phyloP scores from a whole-genome alignment of 1,140 invertebrate genomes.

The Arctopsyche grandis region DNA sequence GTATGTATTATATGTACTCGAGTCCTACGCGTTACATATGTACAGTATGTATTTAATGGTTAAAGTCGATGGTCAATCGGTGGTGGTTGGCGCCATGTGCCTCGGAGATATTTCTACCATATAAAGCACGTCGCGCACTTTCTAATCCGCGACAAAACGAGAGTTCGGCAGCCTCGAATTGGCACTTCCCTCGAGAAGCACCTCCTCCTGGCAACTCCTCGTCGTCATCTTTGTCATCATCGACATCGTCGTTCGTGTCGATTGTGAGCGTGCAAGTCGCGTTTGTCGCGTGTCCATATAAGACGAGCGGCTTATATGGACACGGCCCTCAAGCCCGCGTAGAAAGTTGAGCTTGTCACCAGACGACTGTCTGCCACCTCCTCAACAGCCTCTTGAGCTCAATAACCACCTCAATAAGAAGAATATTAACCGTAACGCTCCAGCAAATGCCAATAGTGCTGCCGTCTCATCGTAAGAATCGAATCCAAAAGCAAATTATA shows the following conservation, averaged over 20 bases:
- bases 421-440: slow-evolving; percentile 25
- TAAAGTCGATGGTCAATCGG: background rate
- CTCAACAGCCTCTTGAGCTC: slow-evolving; percentile 21
- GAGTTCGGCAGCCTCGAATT: background rate
- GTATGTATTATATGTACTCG: background rate
- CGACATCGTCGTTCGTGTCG: background rate
- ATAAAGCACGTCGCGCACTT: slow-evolving; percentile 27
- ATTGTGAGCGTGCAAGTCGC: background rate
- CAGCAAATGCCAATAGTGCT: background rate
- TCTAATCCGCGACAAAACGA: slow-evolving; percentile 28
- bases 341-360: slow-evolving; percentile 46
- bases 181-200: background rate
- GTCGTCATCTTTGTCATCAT: background rate
- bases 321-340: slow-evolving; percentile 32
- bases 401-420: slow-evolving; percentile 20
- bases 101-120: slow-evolving; percentile 32
- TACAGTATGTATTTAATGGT: too few species aligned
- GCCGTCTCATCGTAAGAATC: background rate
- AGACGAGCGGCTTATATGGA: slow-evolving; percentile 47
- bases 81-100: slow-evolving; percentile 18
- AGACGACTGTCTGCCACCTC: slow-evolving; percentile 27
- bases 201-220: background rate
- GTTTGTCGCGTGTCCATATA: slow-evolving; percentile 43
- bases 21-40: background rate
- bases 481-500: too few species aligned